Evolutionary conservation across 2,113 vertebrate species (phyloP).

Genomic region (Corythornis vintsioides): DNA sequence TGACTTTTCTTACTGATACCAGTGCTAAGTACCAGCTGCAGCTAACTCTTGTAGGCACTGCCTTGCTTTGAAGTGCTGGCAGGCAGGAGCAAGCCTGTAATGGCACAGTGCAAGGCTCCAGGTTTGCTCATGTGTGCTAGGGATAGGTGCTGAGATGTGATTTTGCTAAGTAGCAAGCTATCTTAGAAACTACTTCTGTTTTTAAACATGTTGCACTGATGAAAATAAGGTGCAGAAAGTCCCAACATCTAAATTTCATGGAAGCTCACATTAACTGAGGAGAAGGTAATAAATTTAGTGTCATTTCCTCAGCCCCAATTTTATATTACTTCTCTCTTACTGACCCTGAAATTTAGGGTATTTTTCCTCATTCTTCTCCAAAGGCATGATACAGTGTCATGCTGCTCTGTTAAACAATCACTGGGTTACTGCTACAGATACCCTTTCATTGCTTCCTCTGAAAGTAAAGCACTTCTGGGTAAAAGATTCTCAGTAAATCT

Average conservation of each 20-base stretch:
- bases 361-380: slow-evolving; percentile 3
- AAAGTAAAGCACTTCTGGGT: slow-evolving; percentile 4
- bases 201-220: not conserved
- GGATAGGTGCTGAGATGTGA: not conserved
- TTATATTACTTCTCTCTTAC: not conserved
- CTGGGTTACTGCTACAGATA: not conserved
- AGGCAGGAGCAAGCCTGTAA: not conserved
- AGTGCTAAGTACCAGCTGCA: not conserved
- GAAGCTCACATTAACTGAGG: not conserved
- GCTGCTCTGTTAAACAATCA: not conserved
- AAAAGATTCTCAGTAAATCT: not conserved
- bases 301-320: not conserved
- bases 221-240: not conserved
- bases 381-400: not conserved
- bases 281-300: not conserved
- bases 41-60: not conserved
- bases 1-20: not conserved
- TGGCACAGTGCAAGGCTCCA: not conserved
- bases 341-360: not conserved
- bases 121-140: not conserved
- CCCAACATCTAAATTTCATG: not conserved
- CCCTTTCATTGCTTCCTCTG: not conserved
- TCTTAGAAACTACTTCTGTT: not conserved
- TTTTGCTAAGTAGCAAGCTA: not conserved
- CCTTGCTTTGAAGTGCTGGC: not conserved